A percentile compares a stretch with the other conserved stretches of the same genome.
These are phyloP conservation scores for Carassius auratus DNA, from an alignment of 2,113 vertebrate species.

Conservation along the genomic window DNA sequence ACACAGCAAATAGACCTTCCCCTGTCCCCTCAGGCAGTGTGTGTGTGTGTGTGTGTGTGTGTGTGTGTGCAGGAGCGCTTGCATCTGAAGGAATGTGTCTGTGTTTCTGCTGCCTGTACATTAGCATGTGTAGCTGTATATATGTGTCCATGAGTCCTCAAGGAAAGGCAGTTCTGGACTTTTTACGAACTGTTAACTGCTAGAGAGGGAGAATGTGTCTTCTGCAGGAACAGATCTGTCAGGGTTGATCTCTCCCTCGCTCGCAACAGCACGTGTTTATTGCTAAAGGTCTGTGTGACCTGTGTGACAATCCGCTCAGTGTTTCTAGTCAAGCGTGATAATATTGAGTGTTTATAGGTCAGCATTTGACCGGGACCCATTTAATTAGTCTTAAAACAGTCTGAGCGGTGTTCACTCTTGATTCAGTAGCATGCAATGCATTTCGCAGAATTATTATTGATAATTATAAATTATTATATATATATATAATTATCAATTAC, in stretches of 20 bases:
- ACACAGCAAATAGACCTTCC: conserved; percentile 29
- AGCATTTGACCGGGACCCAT: background rate
- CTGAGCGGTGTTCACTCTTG: background rate
- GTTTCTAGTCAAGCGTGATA: background rate
- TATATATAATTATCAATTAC: background rate
- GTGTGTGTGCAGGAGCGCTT: background rate
- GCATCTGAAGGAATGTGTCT: conserved; percentile 1
- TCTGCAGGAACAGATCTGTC: conserved; percentile 72
- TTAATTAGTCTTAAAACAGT: background rate
- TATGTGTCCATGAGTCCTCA: conserved; percentile 35
- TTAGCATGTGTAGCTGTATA: conserved; percentile 25
- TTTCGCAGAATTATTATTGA: background rate
- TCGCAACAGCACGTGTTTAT: background rate
- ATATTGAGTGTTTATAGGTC: conserved; percentile 1
- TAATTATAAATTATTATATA: background rate
- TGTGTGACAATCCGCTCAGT: background rate
- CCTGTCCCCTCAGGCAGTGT: background rate
- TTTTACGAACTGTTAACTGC: conserved; percentile 74
- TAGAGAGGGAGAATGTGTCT: conserved; percentile 59
- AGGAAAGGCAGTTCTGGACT: conserved; percentile 52
- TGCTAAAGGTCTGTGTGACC: conserved; percentile 12
- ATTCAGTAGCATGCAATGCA: background rate
- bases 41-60: background rate
- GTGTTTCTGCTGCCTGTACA: background rate
- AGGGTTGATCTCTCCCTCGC: conserved; percentile 61